Percentiles rank a stretch among this genome's conserved stretches.
phyloP scores from a whole-genome alignment of 2,888 invertebrate species.

The Lingula anatina region DNA sequence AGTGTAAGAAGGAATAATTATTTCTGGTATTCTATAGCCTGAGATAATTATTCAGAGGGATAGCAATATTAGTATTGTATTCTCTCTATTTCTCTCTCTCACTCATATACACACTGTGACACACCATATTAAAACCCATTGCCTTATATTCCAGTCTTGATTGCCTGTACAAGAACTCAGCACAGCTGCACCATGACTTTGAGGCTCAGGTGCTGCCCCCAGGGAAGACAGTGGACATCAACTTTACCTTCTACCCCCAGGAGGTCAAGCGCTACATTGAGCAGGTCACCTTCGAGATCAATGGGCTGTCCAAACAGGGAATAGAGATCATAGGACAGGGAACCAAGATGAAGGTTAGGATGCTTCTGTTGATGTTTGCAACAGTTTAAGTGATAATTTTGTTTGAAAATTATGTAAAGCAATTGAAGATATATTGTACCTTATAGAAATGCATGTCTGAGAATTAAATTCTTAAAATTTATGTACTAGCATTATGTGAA shows the following conservation, averaged over 20 bases:
- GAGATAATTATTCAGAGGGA: no score
- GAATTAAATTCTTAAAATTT: not conserved
- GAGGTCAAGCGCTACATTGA: constrained; percentile 44
- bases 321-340: constrained; percentile 45
- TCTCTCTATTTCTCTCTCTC: no score
- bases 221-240: constrained; percentile 30
- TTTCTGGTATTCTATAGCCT: no score
- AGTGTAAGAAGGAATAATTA: no score
- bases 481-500: not conserved
- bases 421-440: no score
- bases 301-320: constrained; percentile 46
- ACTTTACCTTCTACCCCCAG: constrained; percentile 46
- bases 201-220: constrained; percentile 42
- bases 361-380: not conserved
- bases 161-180: constrained; percentile 40
- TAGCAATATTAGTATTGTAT: no score
- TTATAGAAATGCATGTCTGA: not conserved
- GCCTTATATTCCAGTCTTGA: constrained; percentile 47
- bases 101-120: no score
- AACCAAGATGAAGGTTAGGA: constrained; percentile 46
- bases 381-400: no score
- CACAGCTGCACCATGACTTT: constrained; percentile 44
- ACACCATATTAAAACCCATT: no score
- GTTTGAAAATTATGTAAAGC: no score
- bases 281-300: constrained; percentile 48